phyloP scores from a whole-genome alignment of 2,113 vertebrate species.

The Actenoides hombroni region DNA sequence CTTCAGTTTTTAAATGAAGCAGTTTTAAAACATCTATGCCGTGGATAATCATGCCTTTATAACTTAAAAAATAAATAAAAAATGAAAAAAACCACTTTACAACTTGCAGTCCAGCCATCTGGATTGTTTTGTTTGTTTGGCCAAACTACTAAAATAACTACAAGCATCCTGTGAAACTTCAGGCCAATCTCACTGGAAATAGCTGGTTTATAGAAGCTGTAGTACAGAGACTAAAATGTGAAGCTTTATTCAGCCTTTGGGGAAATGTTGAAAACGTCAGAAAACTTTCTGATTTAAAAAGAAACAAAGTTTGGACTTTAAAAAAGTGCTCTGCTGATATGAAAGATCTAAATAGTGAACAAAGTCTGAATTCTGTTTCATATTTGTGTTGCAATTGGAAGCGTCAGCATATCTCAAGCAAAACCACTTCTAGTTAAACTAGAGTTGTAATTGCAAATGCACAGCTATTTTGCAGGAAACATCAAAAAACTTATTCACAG shows the following conservation, averaged over 20 bases:
- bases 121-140: constrained; percentile 32
- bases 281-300: background rate
- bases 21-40: constrained; percentile 19
- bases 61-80: background rate
- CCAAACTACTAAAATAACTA: constrained; percentile 31
- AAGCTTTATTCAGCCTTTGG: background rate
- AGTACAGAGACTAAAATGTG: background rate
- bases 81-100: background rate
- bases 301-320: background rate
- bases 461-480: background rate
- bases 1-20: constrained; percentile 15
- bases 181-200: constrained; percentile 22
- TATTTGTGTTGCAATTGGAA: background rate
- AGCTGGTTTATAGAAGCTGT: background rate
- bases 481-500: background rate
- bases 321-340: background rate
- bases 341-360: background rate
- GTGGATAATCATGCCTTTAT: constrained; percentile 1
- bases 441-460: background rate
- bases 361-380: background rate
- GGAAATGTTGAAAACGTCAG: background rate
- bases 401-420: background rate
- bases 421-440: background rate
- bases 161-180: constrained; percentile 33
- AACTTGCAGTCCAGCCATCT: constrained; percentile 14